Conservation (phyloP, 1,140 invertebrate genomes). For the Elymnias hypermnestra region DNA sequence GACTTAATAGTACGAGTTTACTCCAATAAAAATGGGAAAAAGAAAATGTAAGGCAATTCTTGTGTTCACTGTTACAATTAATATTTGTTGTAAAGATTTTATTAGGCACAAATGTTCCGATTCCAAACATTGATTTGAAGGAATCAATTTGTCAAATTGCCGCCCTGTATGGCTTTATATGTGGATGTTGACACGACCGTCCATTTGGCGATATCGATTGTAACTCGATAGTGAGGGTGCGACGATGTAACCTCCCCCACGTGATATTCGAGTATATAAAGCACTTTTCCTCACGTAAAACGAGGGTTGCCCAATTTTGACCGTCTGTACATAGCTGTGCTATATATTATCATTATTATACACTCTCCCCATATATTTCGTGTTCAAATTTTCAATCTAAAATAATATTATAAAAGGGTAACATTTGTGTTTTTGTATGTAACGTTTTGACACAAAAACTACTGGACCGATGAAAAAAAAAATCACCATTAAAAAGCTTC, state of each 20-base stretch:
- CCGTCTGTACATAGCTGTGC: not conserved
- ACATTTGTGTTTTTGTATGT: too few species aligned
- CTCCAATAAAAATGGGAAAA: too few species aligned
- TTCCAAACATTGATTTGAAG: slow-evolving; percentile 5
- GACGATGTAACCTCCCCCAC: slow-evolving; percentile 10
- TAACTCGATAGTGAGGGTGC: slow-evolving; percentile 39
- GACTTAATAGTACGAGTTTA: too few species aligned
- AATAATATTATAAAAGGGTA: too few species aligned
- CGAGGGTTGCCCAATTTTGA: not conserved
- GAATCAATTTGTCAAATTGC: slow-evolving; percentile 12
- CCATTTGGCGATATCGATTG: slow-evolving; percentile 39
- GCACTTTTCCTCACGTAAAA: not conserved
- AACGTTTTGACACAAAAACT: too few species aligned
- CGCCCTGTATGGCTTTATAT: slow-evolving; percentile 10
- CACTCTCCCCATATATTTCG: too few species aligned
- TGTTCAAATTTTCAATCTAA: too few species aligned
- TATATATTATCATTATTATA: slow-evolving; percentile 1
- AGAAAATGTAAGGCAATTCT: too few species aligned
- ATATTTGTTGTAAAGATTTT: not conserved
- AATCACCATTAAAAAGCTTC: too few species aligned
- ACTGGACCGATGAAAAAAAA: too few species aligned
- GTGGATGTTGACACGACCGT: slow-evolving; percentile 24
- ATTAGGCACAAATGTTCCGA: not conserved
- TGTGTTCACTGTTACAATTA: slow-evolving; percentile 1
- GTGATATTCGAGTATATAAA: slow-evolving; percentile 11